A percentile compares a stretch with the other conserved stretches of the same genome.
These are phyloP conservation scores for Isurus oxyrinchus DNA, from an alignment of 2,113 vertebrate species.

Conservation along the genomic window DNA sequence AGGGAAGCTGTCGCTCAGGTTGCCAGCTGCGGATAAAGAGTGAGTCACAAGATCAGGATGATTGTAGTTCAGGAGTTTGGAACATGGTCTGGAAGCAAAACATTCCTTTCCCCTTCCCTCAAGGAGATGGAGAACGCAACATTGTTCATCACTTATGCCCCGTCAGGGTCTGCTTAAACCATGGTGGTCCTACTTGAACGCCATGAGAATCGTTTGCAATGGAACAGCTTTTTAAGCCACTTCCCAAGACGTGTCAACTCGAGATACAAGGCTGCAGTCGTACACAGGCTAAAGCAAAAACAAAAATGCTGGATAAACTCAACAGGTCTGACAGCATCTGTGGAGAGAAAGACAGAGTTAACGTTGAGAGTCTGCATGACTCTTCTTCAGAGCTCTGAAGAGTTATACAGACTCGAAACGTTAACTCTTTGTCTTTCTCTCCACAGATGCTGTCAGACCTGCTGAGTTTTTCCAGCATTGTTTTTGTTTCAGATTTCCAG, in stretches of 20 bases:
- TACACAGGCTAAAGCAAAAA: neutral
- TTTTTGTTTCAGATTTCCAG: no score
- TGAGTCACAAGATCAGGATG: neutral
- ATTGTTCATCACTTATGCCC: conserved; percentile 41
- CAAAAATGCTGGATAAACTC: no score
- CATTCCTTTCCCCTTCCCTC: conserved; percentile 35
- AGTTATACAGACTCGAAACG: no score
- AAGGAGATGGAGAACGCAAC: conserved; percentile 48
- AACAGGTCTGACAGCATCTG: no score
- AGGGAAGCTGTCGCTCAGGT: conserved; percentile 82
- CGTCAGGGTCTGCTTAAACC: neutral
- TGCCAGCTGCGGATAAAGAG: conserved; percentile 65
- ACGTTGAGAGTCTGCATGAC: no score
- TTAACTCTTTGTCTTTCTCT: no score
- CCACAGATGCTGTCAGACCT: no score
- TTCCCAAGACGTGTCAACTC: neutral
- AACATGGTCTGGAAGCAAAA: neutral
- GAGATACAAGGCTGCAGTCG: neutral
- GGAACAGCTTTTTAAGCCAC: neutral
- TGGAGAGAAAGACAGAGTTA: no score
- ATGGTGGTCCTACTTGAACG: neutral
- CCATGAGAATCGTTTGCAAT: neutral
- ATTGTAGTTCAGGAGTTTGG: neutral
- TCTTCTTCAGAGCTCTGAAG: no score
- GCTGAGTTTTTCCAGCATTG: no score